Evolutionary conservation across 2,888 invertebrate species (phyloP).

Genomic region (Aradus depressus): DNA sequence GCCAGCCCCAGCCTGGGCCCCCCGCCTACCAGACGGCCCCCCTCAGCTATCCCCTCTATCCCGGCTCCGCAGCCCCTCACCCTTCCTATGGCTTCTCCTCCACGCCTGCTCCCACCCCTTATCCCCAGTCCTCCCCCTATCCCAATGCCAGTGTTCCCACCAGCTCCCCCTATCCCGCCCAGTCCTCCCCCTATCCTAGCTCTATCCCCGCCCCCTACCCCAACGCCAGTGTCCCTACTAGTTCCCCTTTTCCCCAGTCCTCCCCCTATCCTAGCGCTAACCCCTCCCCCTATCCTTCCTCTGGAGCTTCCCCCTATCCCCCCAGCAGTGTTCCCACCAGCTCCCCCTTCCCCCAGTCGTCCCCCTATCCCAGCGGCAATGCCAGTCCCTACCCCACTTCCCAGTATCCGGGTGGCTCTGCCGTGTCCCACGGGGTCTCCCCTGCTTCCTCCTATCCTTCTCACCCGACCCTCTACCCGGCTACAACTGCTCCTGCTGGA

Average conservation of each 20-base stretch:
- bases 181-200: slow-evolving; percentile 5
- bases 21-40: slow-evolving; percentile 28
- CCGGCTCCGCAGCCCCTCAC: slow-evolving; percentile 28
- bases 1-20: slow-evolving; percentile 16
- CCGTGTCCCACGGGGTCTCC: slow-evolving; percentile 10
- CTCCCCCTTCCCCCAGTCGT: slow-evolving; percentile 21
- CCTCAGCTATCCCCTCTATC: slow-evolving; percentile 29
- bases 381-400: slow-evolving; percentile 24
- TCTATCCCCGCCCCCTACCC: slow-evolving; percentile 32
- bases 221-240: slow-evolving; percentile 33
- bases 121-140: slow-evolving; percentile 22
- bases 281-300: slow-evolving; percentile 26
- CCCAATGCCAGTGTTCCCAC: slow-evolving; percentile 18
- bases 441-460: slow-evolving; percentile 16
- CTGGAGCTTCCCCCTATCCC: slow-evolving; percentile 6
- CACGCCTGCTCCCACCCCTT: slow-evolving; percentile 4
- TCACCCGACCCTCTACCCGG: slow-evolving; percentile 31
- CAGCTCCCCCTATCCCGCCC: slow-evolving; percentile 19
- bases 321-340: slow-evolving; percentile 33
- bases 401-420: slow-evolving; percentile 24
- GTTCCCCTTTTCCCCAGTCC: slow-evolving; percentile 22
- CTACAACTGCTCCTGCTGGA: slow-evolving; percentile 19
- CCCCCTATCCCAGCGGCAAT: slow-evolving; percentile 26
- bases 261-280: slow-evolving; percentile 27
- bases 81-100: slow-evolving; percentile 2